Evolutionary conservation across 2,113 vertebrate genomes (phyloP).

Genomic region (Dipodomys ordii): DNA sequence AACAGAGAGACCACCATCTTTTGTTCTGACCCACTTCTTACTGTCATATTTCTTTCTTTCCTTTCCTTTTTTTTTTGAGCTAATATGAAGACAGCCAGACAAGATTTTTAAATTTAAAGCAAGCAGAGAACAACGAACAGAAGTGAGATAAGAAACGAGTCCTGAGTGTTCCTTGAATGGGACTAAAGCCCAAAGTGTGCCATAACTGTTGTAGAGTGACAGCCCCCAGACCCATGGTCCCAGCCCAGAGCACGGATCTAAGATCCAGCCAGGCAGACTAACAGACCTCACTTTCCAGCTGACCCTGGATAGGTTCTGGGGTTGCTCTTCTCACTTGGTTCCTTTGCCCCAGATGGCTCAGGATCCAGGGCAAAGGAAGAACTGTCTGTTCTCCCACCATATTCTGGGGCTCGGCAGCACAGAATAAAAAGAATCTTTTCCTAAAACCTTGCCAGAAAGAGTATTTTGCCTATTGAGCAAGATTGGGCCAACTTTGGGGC

Average conservation of each 20-base stretch:
- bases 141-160: neutral
- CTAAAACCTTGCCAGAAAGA: neutral
- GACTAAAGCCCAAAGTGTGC: neutral
- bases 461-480: too few relatives aligned
- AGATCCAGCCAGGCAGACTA: neutral
- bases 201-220: neutral
- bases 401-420: neutral
- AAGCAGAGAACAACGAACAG: neutral
- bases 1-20: neutral
- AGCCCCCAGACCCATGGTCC: rapidly evolving
- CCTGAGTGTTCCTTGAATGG: neutral
- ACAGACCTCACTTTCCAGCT: too few relatives aligned
- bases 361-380: neutral
- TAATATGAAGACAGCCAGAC: neutral
- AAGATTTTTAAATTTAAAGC: neutral
- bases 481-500: neutral
- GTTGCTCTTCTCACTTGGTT: neutral
- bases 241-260: neutral
- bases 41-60: too few relatives aligned
- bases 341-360: neutral
- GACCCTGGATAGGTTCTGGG: neutral
- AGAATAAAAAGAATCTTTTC: neutral
- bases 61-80: neutral
- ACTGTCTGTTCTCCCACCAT: neutral
- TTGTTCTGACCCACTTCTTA: neutral